A percentile compares a stretch with the other conserved stretches of the same genome.
phyloP scores from a whole-genome alignment of 2,797 vertebrate species.

The Emys orbicularis region DNA sequence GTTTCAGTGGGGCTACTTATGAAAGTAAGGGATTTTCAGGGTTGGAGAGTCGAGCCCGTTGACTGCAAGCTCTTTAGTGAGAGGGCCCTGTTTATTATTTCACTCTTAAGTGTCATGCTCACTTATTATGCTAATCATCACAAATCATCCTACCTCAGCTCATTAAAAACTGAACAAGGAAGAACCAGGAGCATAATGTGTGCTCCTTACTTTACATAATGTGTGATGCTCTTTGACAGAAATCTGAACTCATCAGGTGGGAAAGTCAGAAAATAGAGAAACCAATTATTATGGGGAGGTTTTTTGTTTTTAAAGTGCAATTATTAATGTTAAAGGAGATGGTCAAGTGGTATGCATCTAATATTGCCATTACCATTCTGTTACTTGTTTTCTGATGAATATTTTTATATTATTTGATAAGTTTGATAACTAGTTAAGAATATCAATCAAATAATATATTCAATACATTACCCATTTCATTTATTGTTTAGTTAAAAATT shows the following conservation, averaged over 20 bases:
- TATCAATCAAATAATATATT: not conserved
- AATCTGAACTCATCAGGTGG: not conserved
- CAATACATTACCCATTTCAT: not conserved
- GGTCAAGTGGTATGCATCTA: not conserved
- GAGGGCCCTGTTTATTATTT: not conserved
- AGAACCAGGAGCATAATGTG: not conserved
- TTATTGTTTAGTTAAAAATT: not conserved
- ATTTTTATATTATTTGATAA: not conserved
- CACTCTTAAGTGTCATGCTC: not conserved
- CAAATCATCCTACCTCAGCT: not conserved
- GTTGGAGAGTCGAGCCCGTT: not conserved
- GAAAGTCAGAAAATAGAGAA: not conserved
- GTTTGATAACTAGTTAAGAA: not conserved
- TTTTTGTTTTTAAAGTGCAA: not conserved
- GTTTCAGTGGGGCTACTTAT: conserved; percentile 22
- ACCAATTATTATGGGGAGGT: not conserved
- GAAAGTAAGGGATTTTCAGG: not conserved
- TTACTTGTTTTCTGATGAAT: not conserved
- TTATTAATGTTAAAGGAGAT: not conserved
- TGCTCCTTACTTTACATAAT: too few species aligned
- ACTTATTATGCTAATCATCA: conserved; percentile 21
- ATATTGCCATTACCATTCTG: not conserved
- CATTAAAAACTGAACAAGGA: not conserved
- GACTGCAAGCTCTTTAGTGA: not conserved
- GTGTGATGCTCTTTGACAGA: not conserved